Base-by-base conservation (phyloP, 2,888 invertebrate species). In the Ormyrus pomaceus region DNA sequence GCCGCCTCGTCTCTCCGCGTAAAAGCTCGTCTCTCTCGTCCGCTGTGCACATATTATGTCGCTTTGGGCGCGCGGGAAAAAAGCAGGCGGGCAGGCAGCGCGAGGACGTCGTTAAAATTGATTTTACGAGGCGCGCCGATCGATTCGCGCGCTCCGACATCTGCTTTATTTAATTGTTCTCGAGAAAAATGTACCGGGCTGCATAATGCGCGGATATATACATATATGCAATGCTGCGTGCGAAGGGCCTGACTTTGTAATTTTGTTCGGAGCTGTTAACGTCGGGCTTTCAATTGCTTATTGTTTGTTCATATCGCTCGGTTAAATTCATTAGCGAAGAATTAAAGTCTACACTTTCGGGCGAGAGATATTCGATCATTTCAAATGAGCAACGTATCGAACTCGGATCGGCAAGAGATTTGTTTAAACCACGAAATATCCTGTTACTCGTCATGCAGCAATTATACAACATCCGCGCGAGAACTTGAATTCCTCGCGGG, bases 121-220 rank as follows among this genome's bases (percentile, higher is more conserved):
- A 78, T 68, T 34, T 72, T 72, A 78, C 72, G 78, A 53, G 2
- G 48, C 13, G 5, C 13, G 5, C 6, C 55, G 65, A 71, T 71
- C 71, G 71, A 72, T 72, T 70, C 19, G 34, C 55, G 51, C 45
- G n/a, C 13, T 13, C 13, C 13, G 13, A 13, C 13, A 13, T 13
- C 55, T 66, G 46, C 65, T 77, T 78, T 66, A 78, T 78, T 68
- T 78, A 68, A 78, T 78, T 78, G 65, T 78, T 64, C 51, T 5
- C 66, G 55, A n/a, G 77, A 77, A 72, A 77, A 72, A 66, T 72
- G 4, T 34, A 2, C 34, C 3, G 34, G 4, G 34, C 34, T 4
- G 34, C 34, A 34, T 34, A 34, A 34, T 34, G 34, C 34, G 34
- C 34, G 34, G 34, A 34, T 34, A 4, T 34, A 34, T 34, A 4